Base-by-base conservation (phyloP, 2,113 vertebrate species). In the Himantopus leucocephalus region DNA sequence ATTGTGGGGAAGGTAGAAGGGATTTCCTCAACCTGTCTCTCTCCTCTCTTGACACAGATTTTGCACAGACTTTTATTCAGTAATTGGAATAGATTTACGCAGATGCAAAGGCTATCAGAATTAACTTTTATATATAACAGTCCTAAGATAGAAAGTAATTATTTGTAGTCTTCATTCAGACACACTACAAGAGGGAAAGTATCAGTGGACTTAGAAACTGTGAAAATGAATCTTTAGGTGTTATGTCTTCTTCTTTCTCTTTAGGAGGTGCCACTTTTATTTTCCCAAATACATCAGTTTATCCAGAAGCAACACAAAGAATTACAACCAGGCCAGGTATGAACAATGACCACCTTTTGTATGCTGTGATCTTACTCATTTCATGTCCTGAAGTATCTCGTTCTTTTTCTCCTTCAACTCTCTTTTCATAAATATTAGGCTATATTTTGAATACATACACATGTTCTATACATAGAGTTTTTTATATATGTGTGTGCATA, bases 201-300 rank as follows among this genome's bases (percentile, higher is more conserved):
- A 22, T 4, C 37, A 68, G 34, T 82, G 85, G 56, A 29, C 59
- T 66, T 73, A 64, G 26, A 75, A 43, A 13, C 32, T 79, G 37
- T 92, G 84, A 80, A 90, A 92, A 92, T 78, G 50, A 92, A 90
- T 95, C 82, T 95, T 96, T 41, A 97, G 88, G 32, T 95, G 89
- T 97, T 93, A 89, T 98, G 88, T 98, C 76, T 96, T 92, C 95
- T 96, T 96, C 95, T 98, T 97, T 97, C 95, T 97, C 97, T 97
- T 92, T 97, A 99, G 99, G 99, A 98, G 99, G 99, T 88, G 98
- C 98, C 91, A 98, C 98, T 96, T 99, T 99, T 97, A 99, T 99
- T 97, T 99, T 99, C 85, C 99, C 99, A 94, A 99, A 99, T 90
- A 97, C 98, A 95, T 98, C 99, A 56, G 98, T 98, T 91, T 99